phyloP scores from a whole-genome alignment of 2,113 vertebrate genomes.

The Prolemur simus region DNA sequence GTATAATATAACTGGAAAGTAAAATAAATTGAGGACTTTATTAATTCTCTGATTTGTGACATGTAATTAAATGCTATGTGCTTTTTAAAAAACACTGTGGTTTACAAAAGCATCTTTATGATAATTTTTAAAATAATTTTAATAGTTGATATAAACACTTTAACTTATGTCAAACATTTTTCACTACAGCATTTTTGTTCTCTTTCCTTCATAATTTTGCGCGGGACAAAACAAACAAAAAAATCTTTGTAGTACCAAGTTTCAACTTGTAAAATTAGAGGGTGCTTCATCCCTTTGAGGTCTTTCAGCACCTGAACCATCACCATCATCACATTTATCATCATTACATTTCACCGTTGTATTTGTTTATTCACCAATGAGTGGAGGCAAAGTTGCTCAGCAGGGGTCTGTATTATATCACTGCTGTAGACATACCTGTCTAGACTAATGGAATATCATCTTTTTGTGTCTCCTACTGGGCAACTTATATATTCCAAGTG shows the following conservation, averaged over 20 bases:
- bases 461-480: constrained; percentile 24
- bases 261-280: not conserved
- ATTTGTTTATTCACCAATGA: not conserved
- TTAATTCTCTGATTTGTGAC: not conserved
- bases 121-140: not conserved
- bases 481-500: not conserved
- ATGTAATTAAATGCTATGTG: not conserved
- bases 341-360: not conserved
- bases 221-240: not conserved
- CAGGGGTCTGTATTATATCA: not conserved
- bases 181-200: constrained; percentile 6
- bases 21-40: not conserved
- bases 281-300: not conserved
- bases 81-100: not conserved
- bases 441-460: not conserved
- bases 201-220: constrained; percentile 33
- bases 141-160: not conserved
- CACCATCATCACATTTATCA: not conserved
- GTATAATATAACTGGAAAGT: not conserved
- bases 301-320: constrained; percentile 12
- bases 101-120: not conserved
- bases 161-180: constrained; percentile 26
- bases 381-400: not conserved
- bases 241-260: not conserved
- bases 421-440: not conserved